Base-by-base conservation (phyloP, 2,797 vertebrate species). In the Sphenopsis melanotis region DNA sequence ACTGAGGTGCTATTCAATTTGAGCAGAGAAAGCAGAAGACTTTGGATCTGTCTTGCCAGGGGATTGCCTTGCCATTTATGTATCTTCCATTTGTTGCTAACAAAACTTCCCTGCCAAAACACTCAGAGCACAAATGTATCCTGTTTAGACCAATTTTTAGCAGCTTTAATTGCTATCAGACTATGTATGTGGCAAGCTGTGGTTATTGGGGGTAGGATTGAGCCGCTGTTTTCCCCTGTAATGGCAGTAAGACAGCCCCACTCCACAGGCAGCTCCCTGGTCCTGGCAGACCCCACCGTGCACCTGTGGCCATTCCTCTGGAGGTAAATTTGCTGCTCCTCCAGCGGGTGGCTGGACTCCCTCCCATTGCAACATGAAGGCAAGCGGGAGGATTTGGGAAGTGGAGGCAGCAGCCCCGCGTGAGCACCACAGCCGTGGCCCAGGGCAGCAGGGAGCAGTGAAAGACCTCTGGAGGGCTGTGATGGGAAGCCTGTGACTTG, bases 341-440 rank as follows among this genome's bases (percentile, higher is more conserved):
- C 1, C 1, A 34, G 68, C 0, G 0, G 6, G 0, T 27, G 23
- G 8, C 47, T 61, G 60, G 29, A 52, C 11, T 65, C 11, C 26
- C 8, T 80, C 13, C 34, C 27, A 29, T n/a, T 36, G 64, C 19
- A 29, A 32, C 5, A 20, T 0, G 7, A 69, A 57, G 50, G 19
- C 23, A 57, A 57, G 30, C 1, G 2, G 77, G 8, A 75, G 27
- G 27, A 71, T 68, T 59, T 47, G 27, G 53, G 36, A 83, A 81
- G 15, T 4, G 14, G 21, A 47, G 36, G 27, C 52, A 70, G 69
- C 52, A 53, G 46, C 49, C 36, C 16, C 44, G 22, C 2, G 3
- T 2, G 14, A 81, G 27, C 39, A 60, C 22, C n/a, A 36, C 0
- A 2, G 11, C 2, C 0, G 0, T 0, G 0, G 42, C 27, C 30